Percentiles rank a stretch among this genome's conserved stretches.
phyloP scores from a whole-genome alignment of 2,113 vertebrate species.

The Psophia crepitans region DNA sequence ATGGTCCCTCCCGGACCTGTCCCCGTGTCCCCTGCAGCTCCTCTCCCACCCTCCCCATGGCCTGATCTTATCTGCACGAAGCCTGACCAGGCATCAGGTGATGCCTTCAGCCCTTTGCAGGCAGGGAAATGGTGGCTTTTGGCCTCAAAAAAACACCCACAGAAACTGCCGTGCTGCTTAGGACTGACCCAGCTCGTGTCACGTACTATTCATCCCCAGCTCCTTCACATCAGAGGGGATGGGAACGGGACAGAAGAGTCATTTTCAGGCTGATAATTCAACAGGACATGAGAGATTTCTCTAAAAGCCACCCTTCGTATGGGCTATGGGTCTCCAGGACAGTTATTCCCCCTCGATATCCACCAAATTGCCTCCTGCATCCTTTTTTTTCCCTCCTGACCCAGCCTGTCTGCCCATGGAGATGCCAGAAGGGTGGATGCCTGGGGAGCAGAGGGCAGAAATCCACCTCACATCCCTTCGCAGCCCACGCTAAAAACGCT shows the following conservation, averaged over 20 bases:
- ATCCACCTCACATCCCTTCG: neutral
- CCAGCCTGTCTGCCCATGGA: too few relatives aligned
- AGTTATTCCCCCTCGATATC: neutral
- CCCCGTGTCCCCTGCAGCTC: neutral
- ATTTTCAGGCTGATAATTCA: neutral
- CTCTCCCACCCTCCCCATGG: neutral
- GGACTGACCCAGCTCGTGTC: neutral
- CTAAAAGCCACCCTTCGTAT: neutral
- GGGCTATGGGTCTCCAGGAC: rapidly evolving
- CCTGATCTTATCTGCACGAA: neutral
- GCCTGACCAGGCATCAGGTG: neutral
- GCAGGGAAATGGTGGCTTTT: neutral
- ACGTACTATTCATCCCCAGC: rapidly evolving
- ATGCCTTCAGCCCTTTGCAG: constrained; percentile 32
- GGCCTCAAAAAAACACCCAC: constrained; percentile 1
- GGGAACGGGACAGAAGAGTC: neutral
- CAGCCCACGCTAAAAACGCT: neutral
- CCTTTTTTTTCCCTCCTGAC: too few relatives aligned
- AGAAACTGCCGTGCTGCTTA: neutral
- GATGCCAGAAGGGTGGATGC: neutral
- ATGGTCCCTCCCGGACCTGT: neutral
- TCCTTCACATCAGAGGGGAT: neutral
- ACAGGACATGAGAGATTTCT: rapidly evolving
- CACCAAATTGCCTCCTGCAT: neutral
- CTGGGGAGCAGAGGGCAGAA: neutral